Evolutionary conservation across 2,797 vertebrate genomes (phyloP), one percentile per base, ranked within the genome.

Genomic region (Helarctos malayanus): DNA sequence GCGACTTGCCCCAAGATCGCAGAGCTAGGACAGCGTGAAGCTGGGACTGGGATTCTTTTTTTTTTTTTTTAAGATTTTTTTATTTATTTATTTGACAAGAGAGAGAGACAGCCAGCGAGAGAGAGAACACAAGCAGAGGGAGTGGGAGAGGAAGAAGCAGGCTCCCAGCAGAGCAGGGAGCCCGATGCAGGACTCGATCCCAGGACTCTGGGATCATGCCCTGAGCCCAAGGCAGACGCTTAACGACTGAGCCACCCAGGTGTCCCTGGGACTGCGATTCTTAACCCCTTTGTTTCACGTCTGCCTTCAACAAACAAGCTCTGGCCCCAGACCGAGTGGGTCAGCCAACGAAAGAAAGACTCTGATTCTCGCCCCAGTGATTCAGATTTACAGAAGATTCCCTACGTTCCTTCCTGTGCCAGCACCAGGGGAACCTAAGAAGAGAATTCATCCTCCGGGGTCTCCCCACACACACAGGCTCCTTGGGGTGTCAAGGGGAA

Each of bases 251-350:
- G 41, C 41, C 41, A 41, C 41, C 41, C 41, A 41, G 41, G 41
- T 41, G 41, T 5, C 41, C 41, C 41, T 41, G 41, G 41, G 6
- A 49, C 29, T 16, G 27, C 5, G 25, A n/a, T 32, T 27, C 41
- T 8, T 27, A 41, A 57, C 57, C 38, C 47, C 45, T 83, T 56
- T 25, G 32, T 78, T 68, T 82, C 9, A 69, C 68, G 57, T 89
- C 29, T 32, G 32, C 49, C n/a, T 75, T 63, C 35, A 49, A 14
- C 16, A 75, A n/a, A 23, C 29, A 52, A 56, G 45, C 27, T 63
- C 35, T 11, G 5, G 38, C 21, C 65, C n/a, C 54, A 21, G n/a
- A 16, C 0, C 0, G 15, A 16, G 18, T 0, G 4, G 41, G 7
- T n/a, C 38, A 4, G 13, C 25, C 85, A 21, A 16, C 21, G 5